Base-by-base conservation (phyloP, 2,797 vertebrate genomes). In the Anolis apletophallus region DNA sequence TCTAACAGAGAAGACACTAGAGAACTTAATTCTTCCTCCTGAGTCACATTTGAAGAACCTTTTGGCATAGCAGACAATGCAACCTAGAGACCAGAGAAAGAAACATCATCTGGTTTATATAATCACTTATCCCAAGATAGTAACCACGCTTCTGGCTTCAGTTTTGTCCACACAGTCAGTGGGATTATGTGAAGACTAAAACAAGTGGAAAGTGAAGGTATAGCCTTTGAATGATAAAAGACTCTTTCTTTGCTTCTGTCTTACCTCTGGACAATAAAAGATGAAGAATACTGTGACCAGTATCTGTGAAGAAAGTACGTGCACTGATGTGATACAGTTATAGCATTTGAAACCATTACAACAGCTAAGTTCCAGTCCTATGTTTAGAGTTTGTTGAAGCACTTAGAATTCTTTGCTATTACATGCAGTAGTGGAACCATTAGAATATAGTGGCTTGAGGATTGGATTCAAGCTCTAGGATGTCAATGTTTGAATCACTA, bases 1-100 rank as follows among this genome's bases (percentile, higher is more conserved):
- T 64, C 29, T 72, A 71, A 83, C 81, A 75, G 32, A 64, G 36
- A 82, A 50, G 61, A 57, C 36, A 77, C 34, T n/a, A 36, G 64
- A 61, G 82, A 68, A 72, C 71, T 23, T 32, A 34, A 55, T 68
- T 77, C 57, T 71, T 77, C 64, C 23, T 71, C 73, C 54, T 34
- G 50, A 26, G 12, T 34, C 21, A 34, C 34, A 74, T 54, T 72
- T 74, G 21, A 55, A 72, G 34, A 64, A 61, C 3, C 72, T 79
- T 85, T 71, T 64, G 3, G 59, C 13, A 10, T 16, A 40, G 57
- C 5, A 52, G 16, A 55, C 10, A 74, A 23, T 46, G 57, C 36
- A 80, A 13, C 26, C 59, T 80, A 68, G 71, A 64, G 69, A 74
- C 75, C 16, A 57, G 46, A 12, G 26, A 52, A 77, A 32, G 50